Evolutionary conservation across 2,113 vertebrate species (phyloP).

Genomic region (Probosciger aterrimus): DNA sequence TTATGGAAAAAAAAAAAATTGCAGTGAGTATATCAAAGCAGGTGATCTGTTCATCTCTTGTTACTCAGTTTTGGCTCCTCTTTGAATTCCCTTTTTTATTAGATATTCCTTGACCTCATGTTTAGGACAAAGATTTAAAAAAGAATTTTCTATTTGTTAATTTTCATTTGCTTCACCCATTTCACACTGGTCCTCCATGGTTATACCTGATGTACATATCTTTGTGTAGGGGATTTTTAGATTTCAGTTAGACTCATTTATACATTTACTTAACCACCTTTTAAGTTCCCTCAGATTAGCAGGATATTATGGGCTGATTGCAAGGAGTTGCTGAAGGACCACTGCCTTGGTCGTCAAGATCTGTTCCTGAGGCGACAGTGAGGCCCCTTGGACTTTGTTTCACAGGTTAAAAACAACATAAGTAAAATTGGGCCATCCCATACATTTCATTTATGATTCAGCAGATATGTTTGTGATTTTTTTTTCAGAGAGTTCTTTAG

Average conservation of each 20-base stretch:
- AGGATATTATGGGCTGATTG: background rate
- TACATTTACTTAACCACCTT: background rate
- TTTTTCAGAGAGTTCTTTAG: background rate
- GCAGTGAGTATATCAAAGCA: background rate
- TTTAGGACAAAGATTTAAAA: background rate
- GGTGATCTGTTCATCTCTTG: background rate
- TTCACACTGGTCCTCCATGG: background rate
- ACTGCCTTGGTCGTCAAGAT: background rate
- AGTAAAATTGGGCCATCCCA: background rate
- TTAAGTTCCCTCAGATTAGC: background rate
- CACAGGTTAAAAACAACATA: background rate
- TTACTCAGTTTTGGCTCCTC: background rate
- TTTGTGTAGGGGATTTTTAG: background rate
- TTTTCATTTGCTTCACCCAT: background rate
- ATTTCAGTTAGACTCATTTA: background rate
- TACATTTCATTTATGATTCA: background rate
- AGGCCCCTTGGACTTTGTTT: background rate
- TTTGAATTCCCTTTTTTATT: background rate
- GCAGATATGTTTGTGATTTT: background rate
- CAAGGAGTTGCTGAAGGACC: background rate
- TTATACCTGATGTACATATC: background rate
- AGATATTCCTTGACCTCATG: background rate
- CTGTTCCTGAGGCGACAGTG: background rate
- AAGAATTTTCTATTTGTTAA: background rate
- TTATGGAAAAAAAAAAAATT: background rate